These are phyloP conservation scores for Lepus americanus DNA, from an alignment of 2,113 vertebrate species.

Conservation along the genomic window DNA sequence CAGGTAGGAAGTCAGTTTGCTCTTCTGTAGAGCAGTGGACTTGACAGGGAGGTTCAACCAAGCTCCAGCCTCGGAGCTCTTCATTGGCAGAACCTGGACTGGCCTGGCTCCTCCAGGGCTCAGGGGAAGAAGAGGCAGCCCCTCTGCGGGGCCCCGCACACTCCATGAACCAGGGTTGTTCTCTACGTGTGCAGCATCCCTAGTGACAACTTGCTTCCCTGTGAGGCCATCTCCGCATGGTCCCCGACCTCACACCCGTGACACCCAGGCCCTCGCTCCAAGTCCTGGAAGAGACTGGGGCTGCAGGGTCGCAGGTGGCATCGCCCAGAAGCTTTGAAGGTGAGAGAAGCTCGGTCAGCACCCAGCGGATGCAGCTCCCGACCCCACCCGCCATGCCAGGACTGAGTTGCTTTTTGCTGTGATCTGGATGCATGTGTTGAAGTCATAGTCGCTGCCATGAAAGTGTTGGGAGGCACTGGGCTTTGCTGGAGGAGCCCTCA, in stretches of 20 bases:
- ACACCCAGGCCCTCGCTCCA: not conserved
- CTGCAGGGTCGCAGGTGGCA: not conserved
- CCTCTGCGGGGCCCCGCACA: rapidly evolving
- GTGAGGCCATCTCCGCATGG: not conserved
- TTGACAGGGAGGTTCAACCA: no score
- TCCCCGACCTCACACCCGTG: no score
- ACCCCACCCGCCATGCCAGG: no score
- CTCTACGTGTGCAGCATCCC: rapidly evolving
- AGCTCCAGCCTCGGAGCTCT: not conserved
- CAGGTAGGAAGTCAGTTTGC: not conserved
- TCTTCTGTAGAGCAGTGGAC: not conserved
- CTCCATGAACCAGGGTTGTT: rapidly evolving
- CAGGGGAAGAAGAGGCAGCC: not conserved
- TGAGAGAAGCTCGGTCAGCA: not conserved
- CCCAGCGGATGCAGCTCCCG: no score
- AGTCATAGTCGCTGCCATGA: no score
- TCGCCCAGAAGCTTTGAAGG: not conserved
- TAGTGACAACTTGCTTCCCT: not conserved
- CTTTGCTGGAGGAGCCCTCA: no score
- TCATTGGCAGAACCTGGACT: not conserved
- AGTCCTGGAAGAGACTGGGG: not conserved
- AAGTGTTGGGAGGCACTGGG: no score
- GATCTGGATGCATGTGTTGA: no score
- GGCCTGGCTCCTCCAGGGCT: not conserved
- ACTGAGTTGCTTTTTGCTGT: not conserved